Evolutionary conservation across 2,888 invertebrate genomes (phyloP), one percentile per base, ranked within the genome.

Genomic region (Caenorhabditis drosophilae): DNA sequence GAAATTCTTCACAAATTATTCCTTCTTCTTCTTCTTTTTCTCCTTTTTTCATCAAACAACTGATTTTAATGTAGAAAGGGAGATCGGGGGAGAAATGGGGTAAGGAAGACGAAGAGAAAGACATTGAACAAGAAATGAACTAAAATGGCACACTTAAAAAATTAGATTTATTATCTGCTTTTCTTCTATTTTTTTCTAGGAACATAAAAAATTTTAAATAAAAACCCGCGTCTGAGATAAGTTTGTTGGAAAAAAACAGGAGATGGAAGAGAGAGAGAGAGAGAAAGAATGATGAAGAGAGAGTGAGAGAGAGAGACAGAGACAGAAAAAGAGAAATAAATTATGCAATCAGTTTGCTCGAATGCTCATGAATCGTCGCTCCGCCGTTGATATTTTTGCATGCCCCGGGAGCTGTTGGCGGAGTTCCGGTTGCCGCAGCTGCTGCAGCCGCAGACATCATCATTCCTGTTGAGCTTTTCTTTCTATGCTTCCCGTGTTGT

Each of bases 391-490:
- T 53, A 34, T 59, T 67, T 36, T 67, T 69, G 44, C 40, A 52
- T 18, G 47, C 44, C 18, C 42, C 36, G 22, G 58, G 57, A 18
- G 53, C 60, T 15, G 4, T 42, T 6, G 9, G 20, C 20, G 40
- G n/a, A 40, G 40, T 2, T 7, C 7, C 7, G 40, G 40, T 18
- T n/a, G n/a, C 7, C 4, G 4, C 18, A 18, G 4, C 23, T 36
- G 49, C 16, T n/a, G n/a, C n/a, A n/a, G n/a, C n/a, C n/a, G n/a
- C n/a, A n/a, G n/a, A n/a, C 18, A 69, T 36, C 11, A 61, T 69
- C 4, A 71, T 59, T 22, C 73, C 69, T 23, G 70, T 70, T 49
- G 59, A 59, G 66, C 75, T 76, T 57, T 76, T 76, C 34, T 75
- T 48, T 20, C 70, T 66, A 44, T 76, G 73, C 38, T 69, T 66